These are phyloP conservation scores for Epinotia bilunana DNA, from an alignment of 2,888 invertebrate genomes.

Conservation along the genomic window DNA sequence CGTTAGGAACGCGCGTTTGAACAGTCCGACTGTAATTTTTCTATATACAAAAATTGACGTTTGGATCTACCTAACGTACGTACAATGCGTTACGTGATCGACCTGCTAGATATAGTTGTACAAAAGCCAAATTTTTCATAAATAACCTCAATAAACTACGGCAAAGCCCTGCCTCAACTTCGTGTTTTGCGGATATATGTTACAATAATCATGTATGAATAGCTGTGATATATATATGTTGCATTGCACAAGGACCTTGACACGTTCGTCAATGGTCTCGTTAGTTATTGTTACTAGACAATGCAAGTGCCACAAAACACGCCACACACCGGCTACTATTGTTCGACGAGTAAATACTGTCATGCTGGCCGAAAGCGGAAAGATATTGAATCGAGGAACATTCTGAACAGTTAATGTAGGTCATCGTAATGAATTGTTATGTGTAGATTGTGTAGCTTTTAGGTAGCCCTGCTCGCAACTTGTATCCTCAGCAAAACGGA, in stretches of 20 bases:
- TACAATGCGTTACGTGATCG: too few species aligned
- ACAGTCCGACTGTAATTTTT: too few species aligned
- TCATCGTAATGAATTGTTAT: neutral
- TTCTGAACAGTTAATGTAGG: neutral
- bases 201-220: slow-evolving; percentile 1
- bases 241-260: slow-evolving; percentile 38
- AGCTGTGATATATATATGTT: slow-evolving; percentile 27
- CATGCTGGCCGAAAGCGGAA: slow-evolving; percentile 14
- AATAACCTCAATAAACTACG: neutral
- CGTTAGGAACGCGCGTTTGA: too few species aligned
- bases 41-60: too few species aligned
- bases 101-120: too few species aligned
- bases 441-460: neutral
- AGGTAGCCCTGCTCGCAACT: neutral
- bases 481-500: neutral
- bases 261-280: slow-evolving; percentile 37
- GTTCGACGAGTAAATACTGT: slow-evolving; percentile 27
- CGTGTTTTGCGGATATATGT: neutral
- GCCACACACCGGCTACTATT: slow-evolving; percentile 28
- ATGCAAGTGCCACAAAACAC: slow-evolving; percentile 35
- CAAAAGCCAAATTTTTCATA: neutral
- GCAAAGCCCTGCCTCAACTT: neutral
- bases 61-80: too few species aligned
- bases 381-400: slow-evolving; percentile 5
- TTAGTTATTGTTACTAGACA: slow-evolving; percentile 41